Evolutionary conservation across 2,113 vertebrate species (phyloP).

Genomic region (Nyctibius bracteatus): DNA sequence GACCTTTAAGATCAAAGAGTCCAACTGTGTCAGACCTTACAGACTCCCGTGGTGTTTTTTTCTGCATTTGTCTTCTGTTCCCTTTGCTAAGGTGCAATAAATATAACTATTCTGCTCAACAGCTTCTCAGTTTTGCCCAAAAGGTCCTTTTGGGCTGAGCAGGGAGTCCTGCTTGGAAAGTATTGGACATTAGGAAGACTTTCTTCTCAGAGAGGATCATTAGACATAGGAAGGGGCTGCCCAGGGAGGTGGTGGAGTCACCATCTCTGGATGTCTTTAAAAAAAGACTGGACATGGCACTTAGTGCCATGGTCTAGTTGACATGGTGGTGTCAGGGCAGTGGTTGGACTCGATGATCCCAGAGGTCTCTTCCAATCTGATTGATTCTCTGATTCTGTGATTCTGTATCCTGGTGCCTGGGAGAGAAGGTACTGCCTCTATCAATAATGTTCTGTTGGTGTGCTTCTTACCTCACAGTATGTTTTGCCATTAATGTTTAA

Average conservation of each 20-base stretch:
- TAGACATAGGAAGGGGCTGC: too few relatives aligned
- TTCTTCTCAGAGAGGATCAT: too few relatives aligned
- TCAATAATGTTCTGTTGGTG: not conserved
- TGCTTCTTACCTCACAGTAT: not conserved
- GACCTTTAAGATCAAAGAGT: not conserved
- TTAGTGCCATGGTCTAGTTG: too few relatives aligned
- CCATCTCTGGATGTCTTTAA: too few relatives aligned
- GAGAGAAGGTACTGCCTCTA: not conserved
- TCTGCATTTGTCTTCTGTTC: not conserved
- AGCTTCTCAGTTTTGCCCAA: not conserved
- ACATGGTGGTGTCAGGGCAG: too few relatives aligned
- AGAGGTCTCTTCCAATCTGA: too few relatives aligned
- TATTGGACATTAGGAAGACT: too few relatives aligned
- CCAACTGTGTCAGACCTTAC: rapidly evolving
- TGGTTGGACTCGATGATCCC: too few relatives aligned
- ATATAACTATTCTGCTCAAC: not conserved
- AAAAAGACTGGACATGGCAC: too few relatives aligned
- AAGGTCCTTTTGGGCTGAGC: not conserved
- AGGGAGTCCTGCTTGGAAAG: not conserved
- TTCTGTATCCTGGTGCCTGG: not conserved
- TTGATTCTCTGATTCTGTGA: too few relatives aligned
- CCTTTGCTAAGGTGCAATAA: not conserved
- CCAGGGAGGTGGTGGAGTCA: too few relatives aligned
- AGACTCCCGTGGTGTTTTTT: not conserved
- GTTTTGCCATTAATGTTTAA: not conserved